Evolutionary conservation across 2,797 vertebrate genomes (phyloP).

Genomic region (Pipistrellus pygmaeus): DNA sequence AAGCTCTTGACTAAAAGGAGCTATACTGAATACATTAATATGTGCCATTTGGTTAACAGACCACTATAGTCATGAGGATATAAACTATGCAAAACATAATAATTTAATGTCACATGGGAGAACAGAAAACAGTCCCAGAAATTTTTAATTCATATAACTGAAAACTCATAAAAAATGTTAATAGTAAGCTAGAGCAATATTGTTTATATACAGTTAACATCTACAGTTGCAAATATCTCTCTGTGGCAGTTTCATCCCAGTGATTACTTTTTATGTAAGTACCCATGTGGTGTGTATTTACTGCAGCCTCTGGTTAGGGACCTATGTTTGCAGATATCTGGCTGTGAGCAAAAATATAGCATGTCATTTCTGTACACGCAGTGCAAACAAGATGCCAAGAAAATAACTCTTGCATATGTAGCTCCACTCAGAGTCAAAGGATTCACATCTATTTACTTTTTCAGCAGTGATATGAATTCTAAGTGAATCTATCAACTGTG

Average conservation of each 20-base stretch:
- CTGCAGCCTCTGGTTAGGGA: slow-evolving; percentile 45
- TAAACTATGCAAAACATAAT: slow-evolving; percentile 71
- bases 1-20: background rate
- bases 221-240: slow-evolving; percentile 58
- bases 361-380: slow-evolving; percentile 69
- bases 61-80: slow-evolving; percentile 7
- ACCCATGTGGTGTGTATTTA: slow-evolving; percentile 54
- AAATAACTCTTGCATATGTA: slow-evolving; percentile 70
- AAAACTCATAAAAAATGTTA: slow-evolving; percentile 36
- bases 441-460: slow-evolving; percentile 79
- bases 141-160: slow-evolving; percentile 71
- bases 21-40: slow-evolving; percentile 35
- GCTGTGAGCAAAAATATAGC: slow-evolving; percentile 66
- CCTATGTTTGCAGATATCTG: slow-evolving; percentile 66
- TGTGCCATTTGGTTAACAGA: slow-evolving; percentile 68
- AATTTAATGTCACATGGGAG: slow-evolving; percentile 59
- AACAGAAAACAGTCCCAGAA: slow-evolving; percentile 63
- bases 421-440: slow-evolving; percentile 67
- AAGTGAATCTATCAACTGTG: slow-evolving; percentile 73
- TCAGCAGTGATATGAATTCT: slow-evolving; percentile 78
- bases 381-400: slow-evolving; percentile 70
- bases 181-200: slow-evolving; percentile 47
- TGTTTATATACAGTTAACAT: slow-evolving; percentile 62
- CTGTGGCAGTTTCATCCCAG: background rate
- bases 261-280: slow-evolving; percentile 62